Evolutionary conservation across 2,113 vertebrate species (phyloP), one percentile per base, ranked within the genome.

Genomic region (Grantiella picta): DNA sequence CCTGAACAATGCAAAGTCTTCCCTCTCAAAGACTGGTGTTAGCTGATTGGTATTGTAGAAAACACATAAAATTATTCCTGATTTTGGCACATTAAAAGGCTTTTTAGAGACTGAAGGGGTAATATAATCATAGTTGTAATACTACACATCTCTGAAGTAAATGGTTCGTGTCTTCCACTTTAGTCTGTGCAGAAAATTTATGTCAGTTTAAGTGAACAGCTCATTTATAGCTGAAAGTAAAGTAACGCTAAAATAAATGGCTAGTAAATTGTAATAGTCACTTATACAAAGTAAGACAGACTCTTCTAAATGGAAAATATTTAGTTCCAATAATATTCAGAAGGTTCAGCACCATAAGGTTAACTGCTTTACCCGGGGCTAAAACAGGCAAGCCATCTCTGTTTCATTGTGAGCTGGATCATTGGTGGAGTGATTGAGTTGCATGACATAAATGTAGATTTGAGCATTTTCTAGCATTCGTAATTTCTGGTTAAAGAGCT

Each of bases 201-300:
- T 96, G 54, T 93, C 87, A 83, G n/a, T 97, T 97, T 97, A 97
- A 98, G 61, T 96, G 89, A 96, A 96, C 42, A 96, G 90, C 73
- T 97, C 95, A 96, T 97, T 97, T 98, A 88, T 95, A 97, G 92
- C 85, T 97, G 78, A 93, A 97, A 97, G 94, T 97, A 95, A 95
- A 97, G 90, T 96, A 97, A 97, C 98, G 86, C 49, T 91, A 90
- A 97, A 97, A 96, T 96, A 97, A 97, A 92, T 96, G 61, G 27
- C 82, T 86, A 95, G 82, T 97, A 97, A 96, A 96, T 86, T 96
- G 85, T 96, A 95, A 95, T 89, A 92, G 63, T 95, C 88, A 90
- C 86, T 97, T 97, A 92, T 56, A 95, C 35, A 82, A 97, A 94
- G 45, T 63, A 71, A 93, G 45, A 68, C 19, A 92, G 56, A 86